Evolutionary conservation across 2,797 vertebrate genomes (phyloP).

Genomic region (Alouatta caraya): DNA sequence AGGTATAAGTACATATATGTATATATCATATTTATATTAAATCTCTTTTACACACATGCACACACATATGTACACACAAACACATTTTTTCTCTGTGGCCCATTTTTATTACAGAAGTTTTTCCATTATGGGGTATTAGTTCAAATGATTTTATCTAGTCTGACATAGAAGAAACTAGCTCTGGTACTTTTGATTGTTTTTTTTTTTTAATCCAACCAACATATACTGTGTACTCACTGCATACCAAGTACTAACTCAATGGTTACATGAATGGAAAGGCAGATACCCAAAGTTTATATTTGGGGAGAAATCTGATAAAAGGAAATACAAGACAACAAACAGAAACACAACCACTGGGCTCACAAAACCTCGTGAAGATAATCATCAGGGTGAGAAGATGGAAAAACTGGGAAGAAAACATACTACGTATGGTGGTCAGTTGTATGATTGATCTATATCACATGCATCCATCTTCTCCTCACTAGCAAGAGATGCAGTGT

Average conservation of each 20-base stretch:
- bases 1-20: not conserved
- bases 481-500: rapidly evolving
- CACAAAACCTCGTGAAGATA: too few species aligned
- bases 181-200: not conserved
- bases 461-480: rapidly evolving
- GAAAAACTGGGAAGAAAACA: too few species aligned
- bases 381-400: not conserved
- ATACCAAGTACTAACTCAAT: not conserved
- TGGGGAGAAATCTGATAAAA: not conserved
- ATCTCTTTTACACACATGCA: not conserved
- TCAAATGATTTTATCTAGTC: not conserved
- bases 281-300: too few species aligned
- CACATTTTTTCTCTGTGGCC: not conserved
- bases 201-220: not conserved
- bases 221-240: rapidly evolving
- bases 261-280: too few species aligned
- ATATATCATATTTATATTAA: not conserved
- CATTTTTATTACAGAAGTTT: not conserved
- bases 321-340: not conserved
- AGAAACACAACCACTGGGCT: rapidly evolving
- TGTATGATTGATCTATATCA: not conserved
- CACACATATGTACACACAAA: not conserved
- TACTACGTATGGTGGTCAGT: rapidly evolving
- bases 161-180: not conserved
- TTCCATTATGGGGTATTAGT: not conserved